Evolutionary conservation across 1,140 invertebrate species (phyloP), one percentile per base, ranked within the genome.

Genomic region (Zeugodacus cucurbitae): DNA sequence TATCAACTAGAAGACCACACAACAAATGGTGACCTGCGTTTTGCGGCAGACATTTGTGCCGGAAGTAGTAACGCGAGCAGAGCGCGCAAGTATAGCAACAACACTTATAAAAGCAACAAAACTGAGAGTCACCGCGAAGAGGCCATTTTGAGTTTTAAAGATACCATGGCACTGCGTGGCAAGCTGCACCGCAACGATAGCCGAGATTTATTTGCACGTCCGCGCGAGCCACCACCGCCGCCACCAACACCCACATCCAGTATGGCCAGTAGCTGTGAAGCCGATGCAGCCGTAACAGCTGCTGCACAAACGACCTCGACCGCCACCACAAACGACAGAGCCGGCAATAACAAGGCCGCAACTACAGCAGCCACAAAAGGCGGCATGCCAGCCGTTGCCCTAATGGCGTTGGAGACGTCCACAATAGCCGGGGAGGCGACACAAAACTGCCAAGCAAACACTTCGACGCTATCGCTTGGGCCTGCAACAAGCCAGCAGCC

Each of bases 111-210:
- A 20, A 88, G 29, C 29, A 67, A 37, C 86, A 87, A 74, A 32
- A 58, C 29, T 41, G 26, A 74, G 48, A 74, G 26, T 78, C 34
- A 57, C n/a, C 41, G 67, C 78, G 89, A 90, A 89, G 91, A 91
- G 94, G 86, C 93, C 94, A 89, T 93, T 94, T 90, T 94, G 92
- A 90, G 92, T 92, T 96, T 96, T 94, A 94, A 95, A 94, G 95
- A 97, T 91, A 97, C 96, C 26, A 97, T 97, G 96, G 95, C 97
- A 29, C 94, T 97, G 88, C 95, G 96, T 89, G 94, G 95, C n/a
- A 95, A 95, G 90, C 94, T 94, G 89, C 95, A 94, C 90, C 93
- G 95, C 91, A 94, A 93, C 70, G 95, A 95, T 92, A 94, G 95
- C 59, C 94, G 95, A 91, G 94, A 95, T 94, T 94, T 95, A 90